Conservation (phyloP, 2,888 invertebrate genomes). For the Leptinotarsa haldemani region DNA sequence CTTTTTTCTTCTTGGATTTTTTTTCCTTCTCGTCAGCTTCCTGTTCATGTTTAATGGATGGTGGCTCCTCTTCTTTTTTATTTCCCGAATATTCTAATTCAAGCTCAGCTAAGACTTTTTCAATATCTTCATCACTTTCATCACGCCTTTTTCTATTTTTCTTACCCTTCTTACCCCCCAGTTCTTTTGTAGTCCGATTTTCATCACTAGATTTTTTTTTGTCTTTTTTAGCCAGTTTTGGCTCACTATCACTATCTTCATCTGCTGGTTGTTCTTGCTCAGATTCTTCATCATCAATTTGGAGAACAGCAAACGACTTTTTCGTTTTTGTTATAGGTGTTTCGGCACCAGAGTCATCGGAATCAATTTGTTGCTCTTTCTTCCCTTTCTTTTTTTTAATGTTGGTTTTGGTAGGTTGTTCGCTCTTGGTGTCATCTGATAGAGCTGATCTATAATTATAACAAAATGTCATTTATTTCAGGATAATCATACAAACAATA, state of each 20-base stretch:
- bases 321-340: constrained; percentile 63
- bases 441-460: constrained; percentile 21
- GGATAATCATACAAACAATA: too few relatives aligned
- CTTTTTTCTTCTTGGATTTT: constrained; percentile 46
- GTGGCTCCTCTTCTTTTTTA: constrained; percentile 43
- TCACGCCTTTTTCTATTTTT: constrained; percentile 80
- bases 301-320: constrained; percentile 73
- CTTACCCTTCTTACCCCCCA: constrained; percentile 76
- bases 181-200: constrained; percentile 60
- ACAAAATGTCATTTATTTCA: too few relatives aligned
- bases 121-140: constrained; percentile 83
- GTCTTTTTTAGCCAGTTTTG: constrained; percentile 62
- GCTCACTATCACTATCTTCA: constrained; percentile 64
- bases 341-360: constrained; percentile 63
- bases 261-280: constrained; percentile 59
- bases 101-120: constrained; percentile 85
- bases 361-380: constrained; percentile 60
- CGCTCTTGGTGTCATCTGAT: constrained; percentile 22
- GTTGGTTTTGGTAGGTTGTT: constrained; percentile 33
- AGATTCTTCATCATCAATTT: constrained; percentile 73
- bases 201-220: constrained; percentile 64
- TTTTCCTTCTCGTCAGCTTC: constrained; percentile 64
- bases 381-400: constrained; percentile 54
- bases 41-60: constrained; percentile 29
- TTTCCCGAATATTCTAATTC: constrained; percentile 80